phyloP scores from a whole-genome alignment of 2,888 invertebrate species.

The Escarpia spicata region DNA sequence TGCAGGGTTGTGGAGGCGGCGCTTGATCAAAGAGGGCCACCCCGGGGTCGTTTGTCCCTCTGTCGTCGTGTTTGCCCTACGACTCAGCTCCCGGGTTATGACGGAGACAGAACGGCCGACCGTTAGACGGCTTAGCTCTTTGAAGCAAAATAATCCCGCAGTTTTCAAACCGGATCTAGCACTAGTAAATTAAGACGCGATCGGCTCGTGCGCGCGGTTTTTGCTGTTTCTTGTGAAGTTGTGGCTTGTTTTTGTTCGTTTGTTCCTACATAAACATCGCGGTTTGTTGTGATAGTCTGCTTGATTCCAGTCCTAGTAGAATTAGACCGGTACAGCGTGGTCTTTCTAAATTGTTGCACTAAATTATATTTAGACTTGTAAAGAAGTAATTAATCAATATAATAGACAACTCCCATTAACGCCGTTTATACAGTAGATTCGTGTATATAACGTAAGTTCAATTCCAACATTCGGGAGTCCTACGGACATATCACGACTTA shows the following conservation, averaged over 20 bases:
- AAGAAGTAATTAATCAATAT: no score
- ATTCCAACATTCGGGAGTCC: no score
- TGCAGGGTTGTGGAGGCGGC: background rate
- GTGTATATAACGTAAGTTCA: no score
- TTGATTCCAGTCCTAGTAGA: no score
- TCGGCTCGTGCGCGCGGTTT: background rate
- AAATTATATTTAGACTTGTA: no score
- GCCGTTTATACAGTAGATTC: no score
- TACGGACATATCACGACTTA: no score
- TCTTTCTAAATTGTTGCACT: no score
- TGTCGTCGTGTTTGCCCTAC: background rate
- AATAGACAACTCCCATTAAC: no score
- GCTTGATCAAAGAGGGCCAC: background rate
- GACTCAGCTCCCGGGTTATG: background rate
- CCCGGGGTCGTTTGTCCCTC: background rate
- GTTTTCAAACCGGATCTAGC: background rate
- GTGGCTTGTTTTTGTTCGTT: background rate
- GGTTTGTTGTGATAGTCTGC: background rate
- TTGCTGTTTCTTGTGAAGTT: background rate
- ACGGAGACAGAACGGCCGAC: background rate
- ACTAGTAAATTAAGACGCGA: background rate
- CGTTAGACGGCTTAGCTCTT: background rate
- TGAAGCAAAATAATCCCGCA: slow-evolving; percentile 10
- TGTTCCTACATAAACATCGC: background rate
- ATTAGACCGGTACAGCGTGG: no score